A percentile compares a stretch with the other conserved stretches of the same genome.
These are phyloP conservation scores for Drosophila kambysellisi DNA, from an alignment of 2,888 invertebrate species.

Conservation along the genomic window DNA sequence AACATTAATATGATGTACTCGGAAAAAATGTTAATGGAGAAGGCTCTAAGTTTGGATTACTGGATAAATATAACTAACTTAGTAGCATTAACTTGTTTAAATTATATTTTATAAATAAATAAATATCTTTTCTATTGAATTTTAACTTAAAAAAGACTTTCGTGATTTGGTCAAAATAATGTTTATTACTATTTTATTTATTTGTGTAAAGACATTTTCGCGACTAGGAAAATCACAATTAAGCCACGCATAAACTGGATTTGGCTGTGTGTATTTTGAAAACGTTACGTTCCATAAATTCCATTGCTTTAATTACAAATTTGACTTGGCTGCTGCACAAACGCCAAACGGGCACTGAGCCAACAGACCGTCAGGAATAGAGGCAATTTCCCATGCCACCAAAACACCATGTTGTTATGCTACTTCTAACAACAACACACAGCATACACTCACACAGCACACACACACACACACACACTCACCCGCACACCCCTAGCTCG, in stretches of 20 bases:
- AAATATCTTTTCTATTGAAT: too few relatives aligned
- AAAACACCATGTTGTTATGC: constrained; percentile 37
- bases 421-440: constrained; percentile 5
- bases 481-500: constrained; percentile 7
- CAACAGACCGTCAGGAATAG: constrained; percentile 45
- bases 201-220: neutral
- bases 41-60: neutral
- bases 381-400: constrained; percentile 5
- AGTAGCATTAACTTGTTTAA: neutral
- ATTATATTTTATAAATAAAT: too few relatives aligned
- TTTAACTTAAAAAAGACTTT: too few relatives aligned
- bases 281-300: constrained; percentile 81
- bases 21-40: neutral
- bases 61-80: neutral
- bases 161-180: too few relatives aligned
- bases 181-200: neutral
- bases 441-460: neutral
- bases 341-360: constrained; percentile 45
- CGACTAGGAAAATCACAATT: constrained; percentile 14
- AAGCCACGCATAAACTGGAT: constrained; percentile 36
- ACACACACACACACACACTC: constrained; percentile 5
- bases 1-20: constrained; percentile 12
- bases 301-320: constrained; percentile 78
- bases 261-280: constrained; percentile 20
- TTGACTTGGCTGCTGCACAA: constrained; percentile 67